Conservation (phyloP, 2,888 invertebrate species). For the Drosophila mimetica region DNA sequence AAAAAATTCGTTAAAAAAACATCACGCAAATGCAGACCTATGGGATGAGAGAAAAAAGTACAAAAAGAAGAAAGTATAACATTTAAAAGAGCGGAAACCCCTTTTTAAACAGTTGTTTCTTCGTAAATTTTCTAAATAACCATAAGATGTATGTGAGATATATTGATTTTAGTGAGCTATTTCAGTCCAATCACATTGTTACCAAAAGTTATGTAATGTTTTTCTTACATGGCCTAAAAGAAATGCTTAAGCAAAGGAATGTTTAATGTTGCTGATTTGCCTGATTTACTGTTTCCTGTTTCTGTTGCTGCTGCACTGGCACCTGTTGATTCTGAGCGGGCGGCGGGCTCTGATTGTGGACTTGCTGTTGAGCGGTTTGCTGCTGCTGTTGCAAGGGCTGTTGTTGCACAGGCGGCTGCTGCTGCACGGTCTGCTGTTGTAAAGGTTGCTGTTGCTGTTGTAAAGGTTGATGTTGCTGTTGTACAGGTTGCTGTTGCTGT, state of each 20-base stretch:
- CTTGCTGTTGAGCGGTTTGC: slow-evolving; percentile 42
- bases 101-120: slow-evolving; percentile 4
- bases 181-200: slow-evolving; percentile 40
- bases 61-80: slow-evolving; percentile 12
- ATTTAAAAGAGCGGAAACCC: slow-evolving; percentile 15
- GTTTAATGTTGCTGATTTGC: slow-evolving; percentile 51
- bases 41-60: slow-evolving; percentile 10
- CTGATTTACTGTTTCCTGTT: slow-evolving; percentile 52
- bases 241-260: slow-evolving; percentile 31
- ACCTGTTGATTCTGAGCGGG: slow-evolving; percentile 54
- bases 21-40: slow-evolving; percentile 2
- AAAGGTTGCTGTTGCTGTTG: slow-evolving; percentile 20
- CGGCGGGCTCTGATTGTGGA: slow-evolving; percentile 37
- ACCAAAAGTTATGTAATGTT: slow-evolving; percentile 4
- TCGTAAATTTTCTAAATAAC: slow-evolving; percentile 8
- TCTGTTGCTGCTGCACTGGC: slow-evolving; percentile 64
- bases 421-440: slow-evolving; percentile 25
- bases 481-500: slow-evolving; percentile 46
- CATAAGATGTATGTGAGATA: slow-evolving; percentile 7
- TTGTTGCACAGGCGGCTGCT: slow-evolving; percentile 28
- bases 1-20: slow-evolving; percentile 23
- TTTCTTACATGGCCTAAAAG: slow-evolving; percentile 7
- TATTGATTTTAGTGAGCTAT: slow-evolving; percentile 21
- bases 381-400: slow-evolving; percentile 28
- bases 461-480: slow-evolving; percentile 25